A percentile compares a stretch with the other conserved stretches of the same genome.
Evolutionary conservation across 2,797 vertebrate species (phyloP).

Genomic region (Lacerta bilineata): DNA sequence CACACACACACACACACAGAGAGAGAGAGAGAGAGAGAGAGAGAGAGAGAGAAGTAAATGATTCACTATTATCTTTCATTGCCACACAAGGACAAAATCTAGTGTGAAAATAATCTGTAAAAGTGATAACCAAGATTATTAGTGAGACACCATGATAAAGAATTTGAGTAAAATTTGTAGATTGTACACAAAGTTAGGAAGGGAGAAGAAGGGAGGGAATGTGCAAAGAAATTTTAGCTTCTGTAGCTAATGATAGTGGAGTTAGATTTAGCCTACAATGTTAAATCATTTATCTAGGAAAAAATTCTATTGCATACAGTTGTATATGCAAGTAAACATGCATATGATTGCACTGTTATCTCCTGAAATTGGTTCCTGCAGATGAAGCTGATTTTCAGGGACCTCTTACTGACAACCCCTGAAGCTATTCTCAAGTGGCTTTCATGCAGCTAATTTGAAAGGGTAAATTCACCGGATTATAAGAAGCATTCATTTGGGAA

Average conservation of each 20-base stretch:
- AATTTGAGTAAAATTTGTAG: constrained; percentile 23
- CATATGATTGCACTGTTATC: not conserved
- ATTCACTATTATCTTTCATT: constrained; percentile 21
- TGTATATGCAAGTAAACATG: not conserved
- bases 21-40: not conserved
- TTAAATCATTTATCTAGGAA: not conserved
- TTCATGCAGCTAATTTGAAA: not conserved
- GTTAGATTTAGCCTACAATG: not conserved
- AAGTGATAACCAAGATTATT: not conserved
- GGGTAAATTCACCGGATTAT: no score
- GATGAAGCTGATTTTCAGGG: not conserved
- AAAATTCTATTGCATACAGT: not conserved
- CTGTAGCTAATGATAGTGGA: not conserved
- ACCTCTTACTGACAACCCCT: not conserved
- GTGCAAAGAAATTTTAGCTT: not conserved
- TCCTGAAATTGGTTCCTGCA: not conserved
- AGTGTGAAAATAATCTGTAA: not conserved
- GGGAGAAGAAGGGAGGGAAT: not conserved
- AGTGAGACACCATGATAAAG: not conserved
- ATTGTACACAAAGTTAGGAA: constrained; percentile 5
- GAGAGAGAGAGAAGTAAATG: not conserved
- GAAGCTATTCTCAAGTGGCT: not conserved
- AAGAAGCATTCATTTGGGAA: no score
- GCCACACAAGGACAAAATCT: not conserved
- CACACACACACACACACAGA: not conserved